Evolutionary conservation across 1,140 invertebrate species (phyloP).

Genomic region (Saccostrea glomerata): DNA sequence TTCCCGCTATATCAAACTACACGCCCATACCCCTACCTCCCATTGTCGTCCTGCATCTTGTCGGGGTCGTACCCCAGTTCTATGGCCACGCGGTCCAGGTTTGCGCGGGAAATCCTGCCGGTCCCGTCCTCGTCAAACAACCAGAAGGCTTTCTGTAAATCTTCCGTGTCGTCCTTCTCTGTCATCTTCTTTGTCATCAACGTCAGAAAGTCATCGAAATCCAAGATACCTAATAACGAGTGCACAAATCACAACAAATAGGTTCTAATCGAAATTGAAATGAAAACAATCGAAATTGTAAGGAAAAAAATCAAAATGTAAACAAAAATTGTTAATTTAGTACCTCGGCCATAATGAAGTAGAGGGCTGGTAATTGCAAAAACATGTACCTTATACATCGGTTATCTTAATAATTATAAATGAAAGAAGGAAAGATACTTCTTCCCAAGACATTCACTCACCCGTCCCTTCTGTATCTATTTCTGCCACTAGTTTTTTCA

Average conservation of each 20-base stretch:
- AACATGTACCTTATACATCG: too few relatives aligned
- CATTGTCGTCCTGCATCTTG: slow-evolving; percentile 33
- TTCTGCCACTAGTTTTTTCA: slow-evolving; percentile 46
- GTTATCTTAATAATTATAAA: too few relatives aligned
- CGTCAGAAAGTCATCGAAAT: slow-evolving; percentile 51
- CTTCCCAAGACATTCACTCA: background rate
- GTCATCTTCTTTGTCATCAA: slow-evolving; percentile 53
- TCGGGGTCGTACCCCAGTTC: slow-evolving; percentile 46
- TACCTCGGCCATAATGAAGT: too few relatives aligned
- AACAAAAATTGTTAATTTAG: too few relatives aligned
- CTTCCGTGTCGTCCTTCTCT: slow-evolving; percentile 45
- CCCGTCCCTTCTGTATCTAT: slow-evolving; percentile 47
- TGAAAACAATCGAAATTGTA: too few relatives aligned
- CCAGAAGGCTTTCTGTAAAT: slow-evolving; percentile 47
- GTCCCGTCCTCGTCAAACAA: slow-evolving; percentile 46
- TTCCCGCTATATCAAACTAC: too few relatives aligned
- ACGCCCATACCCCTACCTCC: too few relatives aligned
- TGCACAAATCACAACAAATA: background rate
- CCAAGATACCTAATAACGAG: slow-evolving; percentile 28
- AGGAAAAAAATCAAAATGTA: too few relatives aligned
- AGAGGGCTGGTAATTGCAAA: too few relatives aligned
- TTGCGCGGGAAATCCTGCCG: slow-evolving; percentile 29
- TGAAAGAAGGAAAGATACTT: too few relatives aligned
- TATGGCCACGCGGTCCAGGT: slow-evolving; percentile 41
- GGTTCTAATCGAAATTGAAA: background rate